Percentiles rank a stretch among this genome's conserved stretches.
Evolutionary conservation across 2,888 invertebrate genomes (phyloP).

Genomic region (Ormyrus thymus): DNA sequence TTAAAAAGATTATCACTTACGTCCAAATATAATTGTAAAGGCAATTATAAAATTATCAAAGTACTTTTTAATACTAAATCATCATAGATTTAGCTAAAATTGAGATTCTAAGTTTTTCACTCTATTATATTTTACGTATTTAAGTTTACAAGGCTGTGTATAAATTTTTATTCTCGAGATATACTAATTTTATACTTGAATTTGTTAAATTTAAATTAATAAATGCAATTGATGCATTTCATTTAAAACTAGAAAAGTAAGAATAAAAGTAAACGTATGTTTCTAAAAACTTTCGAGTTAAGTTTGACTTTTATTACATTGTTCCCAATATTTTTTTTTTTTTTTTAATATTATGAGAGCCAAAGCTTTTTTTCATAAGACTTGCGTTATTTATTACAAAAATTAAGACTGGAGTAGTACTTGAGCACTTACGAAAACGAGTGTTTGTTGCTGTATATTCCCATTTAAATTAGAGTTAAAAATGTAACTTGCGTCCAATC

Average conservation of each 20-base stretch:
- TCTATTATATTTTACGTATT: constrained; percentile 47
- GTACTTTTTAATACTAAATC: constrained; percentile 41
- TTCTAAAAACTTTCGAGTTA: constrained; percentile 37
- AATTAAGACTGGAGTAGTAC: constrained; percentile 54
- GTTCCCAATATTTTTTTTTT: constrained; percentile 13
- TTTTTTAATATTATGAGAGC: constrained; percentile 36
- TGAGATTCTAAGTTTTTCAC: constrained; percentile 49
- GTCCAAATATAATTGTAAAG: constrained; percentile 36
- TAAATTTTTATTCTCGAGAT: constrained; percentile 45
- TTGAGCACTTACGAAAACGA: constrained; percentile 38
- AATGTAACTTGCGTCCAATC: constrained; percentile 12
- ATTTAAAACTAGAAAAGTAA: constrained; percentile 26
- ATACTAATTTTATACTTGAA: constrained; percentile 49
- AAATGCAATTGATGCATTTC: constrained; percentile 36
- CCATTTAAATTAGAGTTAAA: constrained; percentile 19
- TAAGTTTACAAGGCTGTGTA: constrained; percentile 56
- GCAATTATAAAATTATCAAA: constrained; percentile 31
- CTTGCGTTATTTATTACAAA: constrained; percentile 50
- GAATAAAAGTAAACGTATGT: constrained; percentile 25
- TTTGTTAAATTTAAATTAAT: constrained; percentile 44
- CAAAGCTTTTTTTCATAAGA: constrained; percentile 52
- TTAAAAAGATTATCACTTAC: constrained; percentile 17
- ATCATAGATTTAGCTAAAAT: constrained; percentile 37
- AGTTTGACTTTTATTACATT: constrained; percentile 32
- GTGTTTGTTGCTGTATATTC: constrained; percentile 35